These are phyloP conservation scores for Goniozus legneri DNA, from an alignment of 1,140 invertebrate species.

Conservation along the genomic window DNA sequence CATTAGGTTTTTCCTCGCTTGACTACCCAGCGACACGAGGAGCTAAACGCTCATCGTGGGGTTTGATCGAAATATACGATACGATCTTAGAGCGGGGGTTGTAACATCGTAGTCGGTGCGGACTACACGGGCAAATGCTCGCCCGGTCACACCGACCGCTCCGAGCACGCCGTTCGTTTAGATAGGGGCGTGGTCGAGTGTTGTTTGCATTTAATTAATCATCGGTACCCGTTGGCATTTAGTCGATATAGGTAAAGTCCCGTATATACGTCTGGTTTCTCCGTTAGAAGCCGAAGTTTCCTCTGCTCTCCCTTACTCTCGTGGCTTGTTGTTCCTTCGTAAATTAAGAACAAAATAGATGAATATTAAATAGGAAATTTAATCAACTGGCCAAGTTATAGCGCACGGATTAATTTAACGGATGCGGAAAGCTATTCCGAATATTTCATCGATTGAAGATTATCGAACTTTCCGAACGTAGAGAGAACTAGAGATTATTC, in stretches of 20 bases:
- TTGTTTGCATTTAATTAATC: slow-evolving; percentile 29
- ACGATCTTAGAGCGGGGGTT: too few relatives aligned
- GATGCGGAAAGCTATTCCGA: too few relatives aligned
- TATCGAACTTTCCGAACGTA: too few relatives aligned
- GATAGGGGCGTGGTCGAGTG: slow-evolving; percentile 19
- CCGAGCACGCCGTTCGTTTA: background rate
- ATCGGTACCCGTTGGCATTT: background rate
- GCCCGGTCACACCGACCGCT: background rate
- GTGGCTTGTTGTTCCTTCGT: background rate
- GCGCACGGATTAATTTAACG: too few relatives aligned
- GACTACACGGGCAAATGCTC: background rate
- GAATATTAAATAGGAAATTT: background rate
- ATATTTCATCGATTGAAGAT: too few relatives aligned
- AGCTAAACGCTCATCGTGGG: too few relatives aligned
- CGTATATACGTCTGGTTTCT: background rate
- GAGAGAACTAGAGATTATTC: too few relatives aligned
- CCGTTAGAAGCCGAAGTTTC: background rate
- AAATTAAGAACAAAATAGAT: background rate
- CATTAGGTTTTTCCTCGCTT: too few relatives aligned
- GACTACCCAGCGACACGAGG: too few relatives aligned
- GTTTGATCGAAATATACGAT: too few relatives aligned
- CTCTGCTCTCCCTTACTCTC: background rate
- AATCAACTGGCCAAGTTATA: slow-evolving; percentile 1
- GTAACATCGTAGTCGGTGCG: too few relatives aligned
- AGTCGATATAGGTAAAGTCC: background rate